Evolutionary conservation across 1,140 invertebrate genomes (phyloP), one percentile per base, ranked within the genome.

Genomic region (Bombyx mandarina): DNA sequence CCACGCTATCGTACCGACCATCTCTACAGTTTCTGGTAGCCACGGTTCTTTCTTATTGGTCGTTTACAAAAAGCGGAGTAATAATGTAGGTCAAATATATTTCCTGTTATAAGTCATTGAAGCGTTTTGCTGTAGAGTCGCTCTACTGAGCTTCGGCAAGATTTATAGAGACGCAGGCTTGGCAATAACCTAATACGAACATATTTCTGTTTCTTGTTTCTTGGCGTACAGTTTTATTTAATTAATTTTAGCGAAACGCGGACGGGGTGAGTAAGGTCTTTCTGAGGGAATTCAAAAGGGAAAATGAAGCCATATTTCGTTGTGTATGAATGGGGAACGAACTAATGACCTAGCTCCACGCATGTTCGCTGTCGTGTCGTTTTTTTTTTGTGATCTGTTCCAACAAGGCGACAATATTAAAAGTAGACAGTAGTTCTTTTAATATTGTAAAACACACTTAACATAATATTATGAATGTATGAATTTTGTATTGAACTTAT

Each of bases 101-200:
- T 82, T 81, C 68, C 75, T 62, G 76, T 75, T 81, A 81, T 81
- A 82, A 82, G 70, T 84, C 78, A 81, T 75, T 67, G 75, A 67
- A 71, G 68, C 69, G 65, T 81, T 80, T 67, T 61, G 61, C 61
- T 69, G 65, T 67, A 60, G 75, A 73, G 78, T 75, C 67, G 79
- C 74, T 63, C 65, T 63, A 74, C 64, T 79, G 73, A 77, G 73
- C 71, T 67, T 65, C 60, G 63, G 63, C 53, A 66, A 74, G 73
- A 75, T 79, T 80, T 78, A 80, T 79, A 53, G 65, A 46, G 62
- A 55, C 48, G 45, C 46, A 46, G 54, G 65, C 55, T 51, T 62
- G 67, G 54, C 56, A 57, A 54, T 54, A 61, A 22, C 43, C 45
- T 43, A 49, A 53, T 57, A 57, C 49, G 26, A 4, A 35, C 45